Base-by-base conservation (phyloP, 1,140 invertebrate genomes). In the Philotrypesis tridentata region DNA sequence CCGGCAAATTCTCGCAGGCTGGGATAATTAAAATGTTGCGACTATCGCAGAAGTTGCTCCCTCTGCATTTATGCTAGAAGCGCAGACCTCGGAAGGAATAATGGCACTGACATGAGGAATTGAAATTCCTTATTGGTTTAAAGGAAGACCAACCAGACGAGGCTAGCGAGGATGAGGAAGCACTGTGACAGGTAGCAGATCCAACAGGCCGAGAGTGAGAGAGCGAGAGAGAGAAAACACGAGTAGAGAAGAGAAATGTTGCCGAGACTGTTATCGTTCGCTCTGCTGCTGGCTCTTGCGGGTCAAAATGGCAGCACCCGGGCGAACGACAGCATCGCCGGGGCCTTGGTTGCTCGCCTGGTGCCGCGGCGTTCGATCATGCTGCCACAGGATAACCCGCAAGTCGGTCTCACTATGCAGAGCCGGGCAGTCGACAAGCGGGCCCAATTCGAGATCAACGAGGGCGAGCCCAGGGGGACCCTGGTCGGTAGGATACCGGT, bases 391-490 rank as follows among this genome's bases (percentile, higher is more conserved):
- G 87, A 90, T 27, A n/a, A 84, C 83, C 86, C 63, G 80, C 81
- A 78, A n/a, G 85, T 88, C 81, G 87, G 89, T 27, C 79, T 92
- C 84, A 94, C 95, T 89, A 97, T 97, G 96, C 96, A 97, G 90
- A 96, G 96, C 74, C 93, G 96, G 80, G 95, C 96, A 21, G 96
- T 97, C 60, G 96, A 97, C 87, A 97, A 96, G 25, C 93, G 96
- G 81, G 96, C 97, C 37, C 95, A 96, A 82, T 94, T 98, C 84
- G 95, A 97, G 87, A 94, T 98, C 67, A 93, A 94, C 60, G 97
- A 98, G 90, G 96, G 96, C 48, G 94, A 96, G 86, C 95, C 96
- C 17, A 93, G 94, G 74, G 97, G 96, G 23, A 97, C 96, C 0
- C 87, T 95, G 5, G 96, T 98, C 7, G 97, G 97, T 21, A 93